Evolutionary conservation across 2,113 vertebrate genomes (phyloP).

Genomic region (Nestor notabilis): DNA sequence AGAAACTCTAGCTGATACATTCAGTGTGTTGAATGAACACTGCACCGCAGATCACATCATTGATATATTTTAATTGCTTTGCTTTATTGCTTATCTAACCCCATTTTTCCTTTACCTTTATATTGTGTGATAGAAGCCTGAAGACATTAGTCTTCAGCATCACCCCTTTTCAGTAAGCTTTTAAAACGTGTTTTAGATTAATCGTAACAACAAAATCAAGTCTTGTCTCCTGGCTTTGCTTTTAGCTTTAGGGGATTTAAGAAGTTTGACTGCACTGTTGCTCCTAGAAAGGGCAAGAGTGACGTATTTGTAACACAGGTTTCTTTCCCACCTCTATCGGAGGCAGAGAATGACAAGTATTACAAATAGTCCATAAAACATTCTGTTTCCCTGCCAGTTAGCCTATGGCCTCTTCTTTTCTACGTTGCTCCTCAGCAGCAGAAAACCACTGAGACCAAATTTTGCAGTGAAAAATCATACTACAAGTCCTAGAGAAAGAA

Average conservation of each 20-base stretch:
- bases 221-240: background rate
- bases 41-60: background rate
- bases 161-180: background rate
- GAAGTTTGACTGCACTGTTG: background rate
- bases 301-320: background rate
- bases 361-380: rapidly evolving
- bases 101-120: background rate
- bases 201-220: background rate
- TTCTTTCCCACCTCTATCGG: background rate
- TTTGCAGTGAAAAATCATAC: background rate
- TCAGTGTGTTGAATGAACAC: background rate
- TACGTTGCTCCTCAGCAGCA: background rate
- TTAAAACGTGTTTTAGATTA: background rate
- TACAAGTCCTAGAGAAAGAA: background rate
- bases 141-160: background rate
- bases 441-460: background rate
- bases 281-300: background rate
- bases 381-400: background rate
- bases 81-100: background rate
- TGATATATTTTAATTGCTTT: background rate
- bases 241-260: background rate
- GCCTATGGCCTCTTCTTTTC: background rate
- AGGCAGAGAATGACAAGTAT: background rate
- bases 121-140: background rate
- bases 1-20: background rate